Evolutionary conservation across 2,888 invertebrate genomes (phyloP).

Genomic region (Tachina fera): DNA sequence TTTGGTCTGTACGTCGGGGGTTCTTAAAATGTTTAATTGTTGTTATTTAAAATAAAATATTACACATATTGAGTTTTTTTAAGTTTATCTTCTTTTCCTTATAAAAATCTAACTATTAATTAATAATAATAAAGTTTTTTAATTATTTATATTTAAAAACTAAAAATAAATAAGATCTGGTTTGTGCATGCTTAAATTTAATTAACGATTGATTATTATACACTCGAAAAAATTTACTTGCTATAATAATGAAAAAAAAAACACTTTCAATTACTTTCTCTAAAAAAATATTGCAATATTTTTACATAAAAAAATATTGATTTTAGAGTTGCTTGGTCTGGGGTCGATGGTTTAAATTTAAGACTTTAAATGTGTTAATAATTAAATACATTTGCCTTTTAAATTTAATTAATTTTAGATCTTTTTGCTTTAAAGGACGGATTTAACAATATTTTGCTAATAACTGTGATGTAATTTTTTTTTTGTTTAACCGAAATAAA

Average conservation of each 20-base stretch:
- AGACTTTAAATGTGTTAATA: slow-evolving; percentile 11
- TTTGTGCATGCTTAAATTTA: slow-evolving; percentile 63
- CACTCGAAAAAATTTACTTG: slow-evolving; percentile 21
- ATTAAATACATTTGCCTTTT: slow-evolving; percentile 54
- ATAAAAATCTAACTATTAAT: slow-evolving; percentile 39
- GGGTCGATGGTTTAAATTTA: slow-evolving; percentile 26
- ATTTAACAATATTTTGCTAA: slow-evolving; percentile 22
- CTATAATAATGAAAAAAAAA: slow-evolving; percentile 7
- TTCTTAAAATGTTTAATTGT: too few species aligned
- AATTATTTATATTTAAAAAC: slow-evolving; percentile 47
- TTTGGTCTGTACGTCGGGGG: too few species aligned
- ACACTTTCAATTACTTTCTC: slow-evolving; percentile 34
- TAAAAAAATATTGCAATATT: slow-evolving; percentile 47
- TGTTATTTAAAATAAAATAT: slow-evolving; percentile 38
- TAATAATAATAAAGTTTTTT: slow-evolving; percentile 38
- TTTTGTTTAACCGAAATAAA: not conserved
- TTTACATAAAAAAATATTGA: slow-evolving; percentile 11
- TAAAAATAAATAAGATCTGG: slow-evolving; percentile 69
- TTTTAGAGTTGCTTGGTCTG: slow-evolving; percentile 11
- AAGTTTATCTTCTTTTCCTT: slow-evolving; percentile 13
- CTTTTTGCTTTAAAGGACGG: slow-evolving; percentile 39
- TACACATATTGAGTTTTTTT: slow-evolving; percentile 47
- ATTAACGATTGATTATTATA: slow-evolving; percentile 37
- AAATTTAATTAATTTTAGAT: slow-evolving; percentile 2
- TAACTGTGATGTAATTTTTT: slow-evolving; percentile 25